Evolutionary conservation across 2,888 invertebrate species (phyloP).

Genomic region (Napeogenes inachia): DNA sequence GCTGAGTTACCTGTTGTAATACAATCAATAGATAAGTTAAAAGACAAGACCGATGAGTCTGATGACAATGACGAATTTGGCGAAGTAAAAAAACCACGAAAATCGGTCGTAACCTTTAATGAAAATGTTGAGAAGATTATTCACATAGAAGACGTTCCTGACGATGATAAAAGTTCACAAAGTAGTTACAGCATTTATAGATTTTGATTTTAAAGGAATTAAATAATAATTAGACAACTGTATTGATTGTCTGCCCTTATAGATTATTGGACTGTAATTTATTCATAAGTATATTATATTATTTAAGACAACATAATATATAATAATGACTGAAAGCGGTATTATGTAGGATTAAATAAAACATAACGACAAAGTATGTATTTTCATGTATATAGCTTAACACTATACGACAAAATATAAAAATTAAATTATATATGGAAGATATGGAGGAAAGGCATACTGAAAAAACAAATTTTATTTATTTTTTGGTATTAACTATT

Average conservation of each 20-base stretch:
- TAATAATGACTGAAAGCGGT: too few species aligned
- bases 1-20: conserved; percentile 53
- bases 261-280: neutral
- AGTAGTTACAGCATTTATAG: conserved; percentile 50
- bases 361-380: too few species aligned
- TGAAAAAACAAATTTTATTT: too few species aligned
- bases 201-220: conserved; percentile 38
- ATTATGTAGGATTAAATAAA: too few species aligned
- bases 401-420: too few species aligned
- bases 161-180: conserved; percentile 36
- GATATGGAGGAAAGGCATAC: too few species aligned
- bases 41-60: conserved; percentile 52
- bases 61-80: conserved; percentile 68
- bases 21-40: conserved; percentile 66
- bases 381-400: too few species aligned
- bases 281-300: too few species aligned
- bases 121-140: conserved; percentile 75
- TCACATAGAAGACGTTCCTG: conserved; percentile 61
- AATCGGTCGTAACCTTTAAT: conserved; percentile 76
- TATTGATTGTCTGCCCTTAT: neutral
- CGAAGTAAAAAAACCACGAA: conserved; percentile 53
- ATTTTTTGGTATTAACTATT: too few species aligned
- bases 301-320: too few species aligned
- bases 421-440: too few species aligned
- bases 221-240: neutral